phyloP scores from a whole-genome alignment of 2,888 invertebrate genomes.

The Julus scandinavius region DNA sequence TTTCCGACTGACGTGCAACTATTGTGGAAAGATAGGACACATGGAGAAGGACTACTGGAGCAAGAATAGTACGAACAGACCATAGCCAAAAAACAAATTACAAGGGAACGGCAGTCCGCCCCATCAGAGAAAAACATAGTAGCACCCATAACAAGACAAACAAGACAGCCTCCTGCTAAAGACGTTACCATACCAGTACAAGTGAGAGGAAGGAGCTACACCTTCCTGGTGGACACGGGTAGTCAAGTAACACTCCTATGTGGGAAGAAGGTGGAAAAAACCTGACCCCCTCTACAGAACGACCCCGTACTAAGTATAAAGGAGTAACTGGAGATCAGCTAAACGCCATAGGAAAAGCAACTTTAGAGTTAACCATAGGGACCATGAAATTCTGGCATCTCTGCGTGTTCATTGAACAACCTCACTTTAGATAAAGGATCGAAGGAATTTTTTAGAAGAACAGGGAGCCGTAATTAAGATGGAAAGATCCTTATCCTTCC shows the following conservation, averaged over 20 bases:
- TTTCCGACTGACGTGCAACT: neutral
- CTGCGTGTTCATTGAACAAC: neutral
- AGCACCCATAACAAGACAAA: neutral
- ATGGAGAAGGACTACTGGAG: neutral
- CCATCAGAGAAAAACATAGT: neutral
- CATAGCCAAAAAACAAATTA: neutral
- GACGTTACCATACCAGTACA: neutral
- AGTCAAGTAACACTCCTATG: neutral
- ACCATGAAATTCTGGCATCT: neutral
- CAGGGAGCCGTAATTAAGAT: neutral
- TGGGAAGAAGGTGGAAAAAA: neutral
- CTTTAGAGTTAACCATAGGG: neutral
- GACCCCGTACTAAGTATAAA: neutral
- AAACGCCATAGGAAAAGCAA: neutral
- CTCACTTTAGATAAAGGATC: neutral
- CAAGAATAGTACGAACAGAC: neutral
- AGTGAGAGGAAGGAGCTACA: neutral
- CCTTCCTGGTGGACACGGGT: neutral
- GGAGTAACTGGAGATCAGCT: neutral
- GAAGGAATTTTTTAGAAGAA: slow-evolving; percentile 29
- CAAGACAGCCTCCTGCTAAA: neutral
- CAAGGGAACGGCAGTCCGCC: neutral
- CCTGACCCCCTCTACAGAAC: no score
- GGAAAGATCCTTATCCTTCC: neutral
- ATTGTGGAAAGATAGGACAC: neutral